phyloP scores from a whole-genome alignment of 2,888 invertebrate genomes.

The Trilocha varians region DNA sequence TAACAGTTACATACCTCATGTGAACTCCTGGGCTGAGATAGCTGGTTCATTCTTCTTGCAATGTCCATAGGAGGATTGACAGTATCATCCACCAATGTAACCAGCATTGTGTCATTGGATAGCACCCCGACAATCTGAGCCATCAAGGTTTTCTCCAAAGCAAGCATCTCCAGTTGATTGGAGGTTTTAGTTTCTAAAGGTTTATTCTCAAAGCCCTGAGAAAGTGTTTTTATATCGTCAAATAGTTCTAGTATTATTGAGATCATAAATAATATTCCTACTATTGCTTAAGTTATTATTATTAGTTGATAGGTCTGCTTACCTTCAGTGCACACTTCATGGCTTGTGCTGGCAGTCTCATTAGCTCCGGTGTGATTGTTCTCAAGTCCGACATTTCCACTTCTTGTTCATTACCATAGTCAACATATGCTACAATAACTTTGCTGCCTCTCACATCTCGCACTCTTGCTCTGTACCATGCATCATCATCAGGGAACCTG shows the following conservation, averaged over 20 bases:
- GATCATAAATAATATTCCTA: too few relatives aligned
- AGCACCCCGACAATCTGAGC: slow-evolving; percentile 72
- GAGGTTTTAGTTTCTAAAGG: slow-evolving; percentile 71
- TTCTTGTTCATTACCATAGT: slow-evolving; percentile 95
- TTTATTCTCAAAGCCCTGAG: slow-evolving; percentile 71
- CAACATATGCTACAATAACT: slow-evolving; percentile 87
- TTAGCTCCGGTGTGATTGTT: slow-evolving; percentile 76
- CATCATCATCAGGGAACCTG: slow-evolving; percentile 82
- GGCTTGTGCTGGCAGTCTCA: slow-evolving; percentile 81
- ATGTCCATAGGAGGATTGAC: slow-evolving; percentile 70
- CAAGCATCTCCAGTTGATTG: slow-evolving; percentile 78
- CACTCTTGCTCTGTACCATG: slow-evolving; percentile 94
- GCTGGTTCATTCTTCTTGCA: slow-evolving; percentile 66
- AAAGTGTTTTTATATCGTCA: too few relatives aligned
- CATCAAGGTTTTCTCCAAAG: slow-evolving; percentile 75
- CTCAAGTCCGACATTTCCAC: slow-evolving; percentile 75
- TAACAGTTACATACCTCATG: slow-evolving; percentile 37
- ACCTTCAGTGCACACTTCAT: slow-evolving; percentile 83
- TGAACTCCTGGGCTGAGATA: slow-evolving; percentile 49
- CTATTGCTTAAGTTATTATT: too few relatives aligned
- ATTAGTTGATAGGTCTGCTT: too few relatives aligned
- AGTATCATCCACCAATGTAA: slow-evolving; percentile 74
- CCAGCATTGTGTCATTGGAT: slow-evolving; percentile 69
- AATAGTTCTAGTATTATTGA: too few relatives aligned
- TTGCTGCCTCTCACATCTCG: slow-evolving; percentile 73